phyloP scores from a whole-genome alignment of 2,797 vertebrate genomes.

The Pampus argenteus region DNA sequence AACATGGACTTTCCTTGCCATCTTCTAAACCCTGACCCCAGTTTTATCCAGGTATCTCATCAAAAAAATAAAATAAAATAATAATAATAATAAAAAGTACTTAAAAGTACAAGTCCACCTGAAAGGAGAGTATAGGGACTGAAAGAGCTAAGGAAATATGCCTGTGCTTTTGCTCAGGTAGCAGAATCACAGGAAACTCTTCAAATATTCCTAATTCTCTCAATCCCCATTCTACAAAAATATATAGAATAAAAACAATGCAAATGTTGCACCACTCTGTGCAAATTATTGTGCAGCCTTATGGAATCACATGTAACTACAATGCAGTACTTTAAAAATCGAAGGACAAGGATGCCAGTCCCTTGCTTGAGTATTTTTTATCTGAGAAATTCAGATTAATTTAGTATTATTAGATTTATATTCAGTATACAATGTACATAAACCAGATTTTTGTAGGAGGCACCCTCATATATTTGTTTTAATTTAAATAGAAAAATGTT shows the following conservation, averaged over 20 bases:
- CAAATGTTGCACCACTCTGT: conserved; percentile 90
- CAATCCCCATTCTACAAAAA: conserved; percentile 90
- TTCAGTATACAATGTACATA: conserved; percentile 39
- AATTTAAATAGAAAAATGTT: conserved; percentile 77
- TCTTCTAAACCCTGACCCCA: conserved; percentile 94
- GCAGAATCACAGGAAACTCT: conserved; percentile 93
- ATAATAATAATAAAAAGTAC: no score
- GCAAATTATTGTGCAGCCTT: conserved; percentile 99
- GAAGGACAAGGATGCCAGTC: conserved; percentile 83
- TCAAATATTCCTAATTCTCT: conserved; percentile 92
- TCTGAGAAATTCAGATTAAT: conserved; percentile 42
- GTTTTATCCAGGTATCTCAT: conserved; percentile 78
- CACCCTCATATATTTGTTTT: conserved; percentile 86
- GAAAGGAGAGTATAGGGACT: conserved; percentile 92
- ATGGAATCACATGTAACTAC: conserved; percentile 89
- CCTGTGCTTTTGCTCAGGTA: conserved; percentile 85
- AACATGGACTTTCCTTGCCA: conserved; percentile 87
- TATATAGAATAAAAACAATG: conserved; percentile 85
- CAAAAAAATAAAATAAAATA: no score
- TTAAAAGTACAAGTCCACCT: conserved; percentile 83
- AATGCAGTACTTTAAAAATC: conserved; percentile 47
- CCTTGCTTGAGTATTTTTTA: conserved; percentile 42
- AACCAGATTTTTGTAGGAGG: conserved; percentile 68
- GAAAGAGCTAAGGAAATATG: conserved; percentile 92
- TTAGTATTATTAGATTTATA: conserved; percentile 41